These are phyloP conservation scores for Thaumetopoea pityocampa DNA, from an alignment of 1,140 invertebrate genomes.

Conservation along the genomic window DNA sequence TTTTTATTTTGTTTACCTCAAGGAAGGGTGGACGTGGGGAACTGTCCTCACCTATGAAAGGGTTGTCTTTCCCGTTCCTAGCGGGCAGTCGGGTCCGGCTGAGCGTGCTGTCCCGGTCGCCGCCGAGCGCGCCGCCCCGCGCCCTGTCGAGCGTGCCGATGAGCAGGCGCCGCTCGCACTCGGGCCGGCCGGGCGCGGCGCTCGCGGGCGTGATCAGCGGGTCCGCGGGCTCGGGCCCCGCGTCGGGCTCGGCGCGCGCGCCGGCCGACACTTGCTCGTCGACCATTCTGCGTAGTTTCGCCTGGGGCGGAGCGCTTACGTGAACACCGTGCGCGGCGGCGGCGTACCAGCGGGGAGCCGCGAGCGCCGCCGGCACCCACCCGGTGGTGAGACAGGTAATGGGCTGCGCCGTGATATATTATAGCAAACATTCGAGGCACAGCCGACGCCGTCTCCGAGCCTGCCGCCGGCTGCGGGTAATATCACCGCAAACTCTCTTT, in stretches of 20 bases:
- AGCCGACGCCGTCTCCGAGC: no score
- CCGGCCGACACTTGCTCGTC: conserved; percentile 73
- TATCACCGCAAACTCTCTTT: no score
- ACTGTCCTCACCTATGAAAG: conserved; percentile 61
- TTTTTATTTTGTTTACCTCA: no score
- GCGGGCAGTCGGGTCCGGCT: conserved; percentile 61
- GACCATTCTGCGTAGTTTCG: conserved; percentile 76
- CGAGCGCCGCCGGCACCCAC: no score
- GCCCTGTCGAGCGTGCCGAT: conserved; percentile 67
- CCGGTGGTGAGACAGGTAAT: no score
- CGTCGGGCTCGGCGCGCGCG: conserved; percentile 58
- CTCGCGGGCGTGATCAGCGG: conserved; percentile 72
- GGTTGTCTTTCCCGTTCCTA: conserved; percentile 68
- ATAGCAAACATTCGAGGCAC: no score
- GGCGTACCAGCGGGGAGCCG: no score
- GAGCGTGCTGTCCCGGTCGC: conserved; percentile 55
- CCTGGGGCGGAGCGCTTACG: conserved; percentile 32
- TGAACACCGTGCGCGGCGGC: no score
- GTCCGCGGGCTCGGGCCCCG: conserved; percentile 69
- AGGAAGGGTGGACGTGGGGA: no score
- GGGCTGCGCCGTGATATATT: no score
- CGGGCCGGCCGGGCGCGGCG: conserved; percentile 53
- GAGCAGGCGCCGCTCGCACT: conserved; percentile 60
- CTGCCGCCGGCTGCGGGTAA: no score
- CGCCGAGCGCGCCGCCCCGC: conserved; percentile 54